Evolutionary conservation across 1,140 invertebrate genomes (phyloP), one percentile per base, ranked within the genome.

Genomic region (Pogonomyrmex californicus): DNA sequence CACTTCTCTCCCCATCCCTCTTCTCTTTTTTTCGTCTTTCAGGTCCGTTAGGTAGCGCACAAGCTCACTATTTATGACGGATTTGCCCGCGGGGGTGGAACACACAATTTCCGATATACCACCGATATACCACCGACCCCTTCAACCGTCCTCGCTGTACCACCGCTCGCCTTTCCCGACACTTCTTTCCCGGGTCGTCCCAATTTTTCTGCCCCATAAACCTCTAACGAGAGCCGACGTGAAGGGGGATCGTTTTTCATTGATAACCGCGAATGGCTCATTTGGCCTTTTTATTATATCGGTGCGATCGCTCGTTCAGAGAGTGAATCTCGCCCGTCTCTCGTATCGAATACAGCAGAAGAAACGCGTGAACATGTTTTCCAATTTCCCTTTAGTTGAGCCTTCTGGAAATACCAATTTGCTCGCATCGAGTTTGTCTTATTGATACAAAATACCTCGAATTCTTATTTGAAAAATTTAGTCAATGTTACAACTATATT

Each of bases 31-130:
- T 70, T 47, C 56, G 9, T 63, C 12, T 6, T 87, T 54, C 33
- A 62, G 70, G 73, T 78, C 70, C 63, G 89, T 79, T 88, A 89
- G 82, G 68, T 62, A 70, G 82, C 68, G 81, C 78, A 85, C 85
- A 78, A 88, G 82, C 78, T 75, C 63, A 36, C 78, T 92, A 92
- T 92, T 92, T 91, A 92, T 91, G 92, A 92, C 89, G 86, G 89
- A 89, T 91, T 65, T 71, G 85, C 65, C 41, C 82, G n/a, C 38
- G 70, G 30, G 76, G 65, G 5, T 77, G 85, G 30, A 86, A 76
- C 70, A 86, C 82, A 91, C 92, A 90, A 91, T 92, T 91, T 91
- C 79, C n/a, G n/a, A n/a, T n/a, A n/a, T n/a, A n/a, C n/a, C 85
- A 89, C 60, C 66, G 83, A 86, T 88, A 83, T 76, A 63, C 56